Percentiles rank a stretch among this genome's conserved stretches.
These are phyloP conservation scores for Tridacna crocea DNA, from an alignment of 2,888 invertebrate genomes.

Conservation along the genomic window DNA sequence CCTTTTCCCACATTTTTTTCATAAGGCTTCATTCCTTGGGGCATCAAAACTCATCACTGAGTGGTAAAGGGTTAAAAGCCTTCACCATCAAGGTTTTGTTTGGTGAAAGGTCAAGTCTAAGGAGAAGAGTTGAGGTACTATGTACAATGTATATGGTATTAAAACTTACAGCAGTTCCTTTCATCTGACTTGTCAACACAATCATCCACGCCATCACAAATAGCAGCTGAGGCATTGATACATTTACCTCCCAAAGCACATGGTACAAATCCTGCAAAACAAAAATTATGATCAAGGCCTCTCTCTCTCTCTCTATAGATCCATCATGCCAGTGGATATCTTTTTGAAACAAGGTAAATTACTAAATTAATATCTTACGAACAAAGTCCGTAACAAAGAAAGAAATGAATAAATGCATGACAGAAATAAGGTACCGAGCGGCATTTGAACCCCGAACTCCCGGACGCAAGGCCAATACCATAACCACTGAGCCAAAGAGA, in stretches of 20 bases:
- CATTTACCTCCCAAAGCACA: constrained; percentile 20
- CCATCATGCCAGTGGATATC: not conserved
- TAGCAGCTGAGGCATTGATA: not conserved
- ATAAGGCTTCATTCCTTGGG: too few relatives aligned
- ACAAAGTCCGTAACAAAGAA: too few relatives aligned
- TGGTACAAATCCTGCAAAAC: constrained; percentile 7
- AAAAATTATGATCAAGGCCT: not conserved
- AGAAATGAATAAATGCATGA: too few relatives aligned
- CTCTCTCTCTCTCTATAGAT: not conserved
- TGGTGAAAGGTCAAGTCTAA: too few relatives aligned
- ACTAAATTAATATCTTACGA: too few relatives aligned
- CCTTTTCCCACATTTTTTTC: not conserved
- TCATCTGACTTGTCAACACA: constrained; percentile 21
- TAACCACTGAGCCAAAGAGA: too few relatives aligned
- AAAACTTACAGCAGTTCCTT: constrained; percentile 11
- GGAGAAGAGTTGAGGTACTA: too few relatives aligned
- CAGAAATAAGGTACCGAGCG: too few relatives aligned
- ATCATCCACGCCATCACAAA: constrained; percentile 1
- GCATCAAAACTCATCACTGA: too few relatives aligned
- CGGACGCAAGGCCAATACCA: too few relatives aligned
- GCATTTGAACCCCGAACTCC: not conserved
- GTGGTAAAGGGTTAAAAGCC: too few relatives aligned
- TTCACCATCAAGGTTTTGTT: too few relatives aligned
- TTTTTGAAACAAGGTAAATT: not conserved
- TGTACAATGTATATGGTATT: not conserved